Evolutionary conservation across 1,140 invertebrate species (phyloP).

Genomic region (Danaus melanippus): DNA sequence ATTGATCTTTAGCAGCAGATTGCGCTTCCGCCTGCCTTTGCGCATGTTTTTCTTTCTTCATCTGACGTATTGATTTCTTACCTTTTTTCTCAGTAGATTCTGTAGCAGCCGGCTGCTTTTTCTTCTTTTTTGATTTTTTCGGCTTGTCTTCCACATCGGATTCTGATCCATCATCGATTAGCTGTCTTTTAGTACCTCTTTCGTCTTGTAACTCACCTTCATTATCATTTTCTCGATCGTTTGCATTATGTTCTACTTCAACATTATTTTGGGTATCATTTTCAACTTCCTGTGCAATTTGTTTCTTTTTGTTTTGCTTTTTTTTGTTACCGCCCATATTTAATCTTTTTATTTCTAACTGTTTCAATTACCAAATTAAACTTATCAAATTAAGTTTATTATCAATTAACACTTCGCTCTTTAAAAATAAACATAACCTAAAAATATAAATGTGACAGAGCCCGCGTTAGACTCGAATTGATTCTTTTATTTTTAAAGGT

Average conservation of each 20-base stretch:
- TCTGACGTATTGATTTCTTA: slow-evolving; percentile 64
- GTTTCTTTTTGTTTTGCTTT: slow-evolving; percentile 17
- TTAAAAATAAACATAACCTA: slow-evolving; percentile 10
- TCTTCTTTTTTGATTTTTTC: slow-evolving; percentile 58
- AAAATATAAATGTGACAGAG: slow-evolving; percentile 8
- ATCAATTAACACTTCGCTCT: not conserved
- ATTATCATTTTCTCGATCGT: slow-evolving; percentile 12
- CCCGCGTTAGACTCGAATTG: not conserved
- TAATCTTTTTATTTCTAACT: no score
- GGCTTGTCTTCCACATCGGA: slow-evolving; percentile 37
- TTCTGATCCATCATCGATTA: slow-evolving; percentile 27
- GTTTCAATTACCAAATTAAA: no score
- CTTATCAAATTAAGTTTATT: no score
- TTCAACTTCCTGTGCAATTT: slow-evolving; percentile 6
- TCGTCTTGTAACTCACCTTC: slow-evolving; percentile 20
- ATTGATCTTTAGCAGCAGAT: slow-evolving; percentile 52
- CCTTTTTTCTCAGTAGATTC: slow-evolving; percentile 43
- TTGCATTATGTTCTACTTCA: not conserved
- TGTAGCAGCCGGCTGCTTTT: slow-evolving; percentile 34
- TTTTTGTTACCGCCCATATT: slow-evolving; percentile 23
- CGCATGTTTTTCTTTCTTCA: slow-evolving; percentile 62
- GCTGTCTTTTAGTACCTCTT: slow-evolving; percentile 23
- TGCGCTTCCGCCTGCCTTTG: slow-evolving; percentile 54
- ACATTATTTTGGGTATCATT: not conserved
- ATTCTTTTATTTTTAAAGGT: no score